Conservation (phyloP, 2,888 invertebrate genomes). For the Leucania comma region DNA sequence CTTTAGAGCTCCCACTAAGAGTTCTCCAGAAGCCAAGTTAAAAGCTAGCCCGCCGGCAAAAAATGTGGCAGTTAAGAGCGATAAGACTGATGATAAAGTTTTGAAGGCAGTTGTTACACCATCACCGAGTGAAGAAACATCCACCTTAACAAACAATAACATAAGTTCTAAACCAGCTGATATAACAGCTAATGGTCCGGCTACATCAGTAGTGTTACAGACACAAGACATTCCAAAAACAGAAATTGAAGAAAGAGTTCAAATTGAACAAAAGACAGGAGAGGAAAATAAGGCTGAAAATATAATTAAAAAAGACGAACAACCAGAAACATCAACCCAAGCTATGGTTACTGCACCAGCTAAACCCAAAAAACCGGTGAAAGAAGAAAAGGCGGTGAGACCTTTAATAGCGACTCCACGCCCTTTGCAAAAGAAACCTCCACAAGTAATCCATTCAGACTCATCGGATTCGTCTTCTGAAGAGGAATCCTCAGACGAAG, state of each 20-base stretch:
- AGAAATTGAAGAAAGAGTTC: conserved; percentile 59
- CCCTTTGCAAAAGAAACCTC: conserved; percentile 90
- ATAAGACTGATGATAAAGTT: conserved; percentile 39
- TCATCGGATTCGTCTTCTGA: conserved; percentile 86
- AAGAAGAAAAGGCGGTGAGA: conserved; percentile 89
- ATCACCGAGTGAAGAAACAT: conserved; percentile 18
- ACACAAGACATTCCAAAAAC: conserved; percentile 81
- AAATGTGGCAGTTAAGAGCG: conserved; percentile 25
- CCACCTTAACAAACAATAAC: conserved; percentile 22
- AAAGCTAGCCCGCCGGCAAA: conserved; percentile 22
- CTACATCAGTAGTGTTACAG: conserved; percentile 61
- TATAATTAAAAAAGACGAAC: conserved; percentile 60
- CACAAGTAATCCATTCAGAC: conserved; percentile 84
- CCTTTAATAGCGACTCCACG: conserved; percentile 92
- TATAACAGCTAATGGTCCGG: conserved; percentile 39
- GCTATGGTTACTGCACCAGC: conserved; percentile 51
- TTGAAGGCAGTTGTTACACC: conserved; percentile 2
- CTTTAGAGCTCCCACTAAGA: conserved; percentile 29
- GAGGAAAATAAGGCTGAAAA: conserved; percentile 77
- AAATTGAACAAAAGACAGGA: conserved; percentile 65
- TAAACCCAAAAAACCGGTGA: conserved; percentile 79
- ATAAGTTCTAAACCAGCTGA: conserved; percentile 9
- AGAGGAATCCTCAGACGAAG: conserved; percentile 81
- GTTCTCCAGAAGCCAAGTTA: conserved; percentile 23
- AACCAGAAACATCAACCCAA: conserved; percentile 67